A percentile compares a stretch with the other conserved stretches of the same genome.
phyloP scores from a whole-genome alignment of 2,113 vertebrate species.

The Meleagris gallopavo region DNA sequence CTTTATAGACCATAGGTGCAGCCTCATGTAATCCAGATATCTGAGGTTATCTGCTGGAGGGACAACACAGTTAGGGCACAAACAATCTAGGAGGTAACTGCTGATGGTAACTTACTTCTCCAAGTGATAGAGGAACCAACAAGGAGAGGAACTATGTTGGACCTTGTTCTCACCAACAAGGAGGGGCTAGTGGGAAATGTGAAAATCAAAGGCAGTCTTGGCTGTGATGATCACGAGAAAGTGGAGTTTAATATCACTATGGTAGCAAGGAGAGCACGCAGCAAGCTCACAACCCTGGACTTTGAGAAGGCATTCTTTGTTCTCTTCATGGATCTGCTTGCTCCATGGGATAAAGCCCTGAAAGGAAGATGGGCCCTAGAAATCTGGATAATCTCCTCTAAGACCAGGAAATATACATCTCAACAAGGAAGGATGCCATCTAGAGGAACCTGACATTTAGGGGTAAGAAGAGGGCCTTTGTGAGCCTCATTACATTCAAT shows the following conservation, averaged over 20 bases:
- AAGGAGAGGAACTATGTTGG: neutral
- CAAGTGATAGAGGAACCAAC: neutral
- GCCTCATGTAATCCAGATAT: neutral
- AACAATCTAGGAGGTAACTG: neutral
- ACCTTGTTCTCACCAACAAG: neutral
- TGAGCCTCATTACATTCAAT: neutral
- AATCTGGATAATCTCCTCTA: too few relatives aligned
- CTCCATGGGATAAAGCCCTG: neutral
- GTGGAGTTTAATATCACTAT: neutral
- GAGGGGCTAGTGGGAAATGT: neutral
- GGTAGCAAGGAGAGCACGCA: neutral
- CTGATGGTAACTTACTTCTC: neutral
- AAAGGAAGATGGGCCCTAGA: too few relatives aligned
- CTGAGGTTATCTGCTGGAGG: neutral
- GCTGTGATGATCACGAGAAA: neutral
- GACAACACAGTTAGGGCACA: neutral
- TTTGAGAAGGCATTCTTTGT: neutral
- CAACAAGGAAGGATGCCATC: neutral
- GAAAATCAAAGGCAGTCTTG: neutral
- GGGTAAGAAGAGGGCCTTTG: neutral
- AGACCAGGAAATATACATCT: neutral
- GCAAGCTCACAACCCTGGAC: neutral
- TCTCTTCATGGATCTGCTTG: neutral
- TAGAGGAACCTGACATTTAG: neutral
- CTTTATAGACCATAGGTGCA: neutral